Evolutionary conservation across 2,797 vertebrate genomes (phyloP).

Genomic region (Malurus splendens): DNA sequence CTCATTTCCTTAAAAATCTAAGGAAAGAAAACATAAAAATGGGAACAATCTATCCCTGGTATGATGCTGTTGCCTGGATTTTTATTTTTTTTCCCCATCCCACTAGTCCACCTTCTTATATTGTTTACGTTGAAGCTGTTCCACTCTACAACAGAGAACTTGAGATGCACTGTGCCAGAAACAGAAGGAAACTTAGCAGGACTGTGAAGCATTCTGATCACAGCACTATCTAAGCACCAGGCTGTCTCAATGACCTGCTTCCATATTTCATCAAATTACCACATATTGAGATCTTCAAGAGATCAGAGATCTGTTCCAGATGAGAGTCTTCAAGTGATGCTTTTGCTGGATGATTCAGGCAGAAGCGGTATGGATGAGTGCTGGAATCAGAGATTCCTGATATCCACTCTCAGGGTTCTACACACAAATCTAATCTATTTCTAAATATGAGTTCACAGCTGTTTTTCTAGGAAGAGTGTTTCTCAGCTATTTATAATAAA

Average conservation of each 20-base stretch:
- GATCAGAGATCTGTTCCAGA: neutral
- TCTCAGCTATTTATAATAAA: neutral
- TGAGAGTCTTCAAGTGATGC: neutral
- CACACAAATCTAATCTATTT: neutral
- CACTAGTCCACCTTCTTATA: neutral
- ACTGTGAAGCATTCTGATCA: neutral
- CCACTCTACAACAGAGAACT: neutral
- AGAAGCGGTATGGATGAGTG: neutral
- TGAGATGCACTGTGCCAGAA: neutral
- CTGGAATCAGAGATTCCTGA: neutral
- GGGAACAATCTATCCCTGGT: neutral
- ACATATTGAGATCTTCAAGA: neutral
- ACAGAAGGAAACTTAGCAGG: neutral
- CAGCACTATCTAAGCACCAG: neutral
- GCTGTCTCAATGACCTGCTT: neutral
- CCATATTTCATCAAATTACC: neutral
- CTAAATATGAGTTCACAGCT: neutral
- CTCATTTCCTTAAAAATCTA: neutral
- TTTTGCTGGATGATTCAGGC: neutral
- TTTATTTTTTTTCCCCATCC: neutral
- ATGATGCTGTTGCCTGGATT: neutral
- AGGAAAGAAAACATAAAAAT: neutral
- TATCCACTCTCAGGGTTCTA: neutral
- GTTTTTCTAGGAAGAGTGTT: neutral
- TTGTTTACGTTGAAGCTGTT: neutral